Percentiles rank a stretch among this genome's conserved stretches.
Evolutionary conservation across 2,888 invertebrate genomes (phyloP).

Genomic region (Dynastes maya): DNA sequence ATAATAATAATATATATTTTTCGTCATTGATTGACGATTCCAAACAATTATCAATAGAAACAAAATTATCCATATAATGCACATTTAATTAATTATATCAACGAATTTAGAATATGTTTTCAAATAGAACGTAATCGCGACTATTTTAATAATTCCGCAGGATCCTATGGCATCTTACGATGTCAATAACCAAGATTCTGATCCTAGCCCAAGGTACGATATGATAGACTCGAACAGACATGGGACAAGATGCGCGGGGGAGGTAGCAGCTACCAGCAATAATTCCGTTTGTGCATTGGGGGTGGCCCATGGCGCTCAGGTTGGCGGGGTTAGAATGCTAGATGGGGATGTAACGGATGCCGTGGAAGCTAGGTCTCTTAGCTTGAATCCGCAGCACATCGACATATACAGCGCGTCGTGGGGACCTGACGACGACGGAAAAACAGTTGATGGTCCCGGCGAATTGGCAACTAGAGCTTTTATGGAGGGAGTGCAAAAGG

Average conservation of each 20-base stretch:
- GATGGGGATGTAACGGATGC: conserved; percentile 99
- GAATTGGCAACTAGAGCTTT: conserved; percentile 96
- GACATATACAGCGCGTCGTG: conserved; percentile 99
- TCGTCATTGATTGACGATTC: no score
- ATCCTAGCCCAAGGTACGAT: conserved; percentile 98
- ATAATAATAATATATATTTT: no score
- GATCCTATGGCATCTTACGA: conserved; percentile 97
- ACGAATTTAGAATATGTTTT: no score
- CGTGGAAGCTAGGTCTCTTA: conserved; percentile 95
- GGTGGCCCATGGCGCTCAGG: conserved; percentile 94
- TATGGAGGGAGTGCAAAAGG: conserved; percentile 94
- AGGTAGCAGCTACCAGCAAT: conserved; percentile 97
- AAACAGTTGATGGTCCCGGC: conserved; percentile 98
- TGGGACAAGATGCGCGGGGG: conserved; percentile 96
- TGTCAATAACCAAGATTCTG: conserved; percentile 95
- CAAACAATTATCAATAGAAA: no score
- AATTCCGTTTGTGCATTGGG: conserved; percentile 97
- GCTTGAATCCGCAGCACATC: conserved; percentile 95
- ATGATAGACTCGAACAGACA: conserved; percentile 96
- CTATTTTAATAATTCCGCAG: conserved; percentile 69
- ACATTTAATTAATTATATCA: no score
- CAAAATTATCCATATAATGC: no score
- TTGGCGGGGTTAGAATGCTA: conserved; percentile 95
- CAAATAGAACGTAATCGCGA: neutral
- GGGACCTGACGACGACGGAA: conserved; percentile 99